Evolutionary conservation across 2,797 vertebrate species (phyloP), one percentile per base, ranked within the genome.

Genomic region (Paedocypris micromegethes): DNA sequence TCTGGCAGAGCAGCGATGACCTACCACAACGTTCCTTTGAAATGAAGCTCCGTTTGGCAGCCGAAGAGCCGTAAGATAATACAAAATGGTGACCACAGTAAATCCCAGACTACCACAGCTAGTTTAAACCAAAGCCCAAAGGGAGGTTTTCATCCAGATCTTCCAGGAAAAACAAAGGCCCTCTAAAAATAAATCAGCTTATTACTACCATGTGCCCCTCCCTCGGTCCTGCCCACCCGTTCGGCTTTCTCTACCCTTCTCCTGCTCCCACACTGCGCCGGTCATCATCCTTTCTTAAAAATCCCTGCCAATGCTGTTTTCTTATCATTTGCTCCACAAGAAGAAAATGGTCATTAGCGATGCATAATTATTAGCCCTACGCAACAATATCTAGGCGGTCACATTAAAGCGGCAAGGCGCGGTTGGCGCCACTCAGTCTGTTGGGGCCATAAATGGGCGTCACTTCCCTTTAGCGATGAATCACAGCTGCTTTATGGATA

Each of bases 181-280:
- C 74, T 75, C 86, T 85, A 88, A 87, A 89, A 88, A 88, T 88
- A 89, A 78, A 76, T 82, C 23, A 72, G 72, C 64, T 81, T 83
- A 84, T 86, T 84, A 83, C 74, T 71, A 60, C 74, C 71, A 64
- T 60, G 23, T 63, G 38, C 63, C 55, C 58, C 64, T 50, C 55
- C 63, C 60, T 64, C 57, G 49, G 49, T 70, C 45, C 66, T 38
- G 48, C 70, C 53, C 59, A 9, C 64, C 72, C 66, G n/a, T n/a
- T 72, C 68, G 64, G 48, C 44, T 69, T 64, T 57, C 69, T 70
- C 61, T 73, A 52, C 58, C 52, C 59, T 39, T 38, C 51, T 67
- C 37, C 74, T 58, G 57, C 71, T 70, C 75, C 74, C 70, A 65
- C 46, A 62, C 54, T 66, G 39, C 52, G 71, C 74, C 7, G 47